Conservation (phyloP, 2,797 vertebrate genomes). For the Centroberyx gerrardi region DNA sequence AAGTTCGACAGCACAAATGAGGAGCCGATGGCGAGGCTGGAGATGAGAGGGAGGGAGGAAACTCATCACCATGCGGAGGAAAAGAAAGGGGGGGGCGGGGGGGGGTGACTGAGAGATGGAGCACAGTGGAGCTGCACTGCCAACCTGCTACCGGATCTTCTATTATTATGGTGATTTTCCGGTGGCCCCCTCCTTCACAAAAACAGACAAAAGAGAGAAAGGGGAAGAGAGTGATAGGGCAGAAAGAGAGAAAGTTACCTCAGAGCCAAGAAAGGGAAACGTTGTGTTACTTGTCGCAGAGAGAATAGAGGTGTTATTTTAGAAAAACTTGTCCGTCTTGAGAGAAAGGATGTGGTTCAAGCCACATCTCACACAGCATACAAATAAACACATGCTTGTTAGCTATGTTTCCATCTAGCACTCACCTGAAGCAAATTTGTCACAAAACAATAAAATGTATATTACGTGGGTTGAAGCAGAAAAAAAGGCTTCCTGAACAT, state of each 20-base stretch:
- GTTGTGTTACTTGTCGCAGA: constrained; percentile 23
- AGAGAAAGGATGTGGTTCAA: not conserved
- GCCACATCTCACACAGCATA: too few relatives aligned
- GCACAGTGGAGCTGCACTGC: constrained; percentile 83
- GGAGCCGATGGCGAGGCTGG: constrained; percentile 38
- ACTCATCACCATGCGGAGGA: constrained; percentile 65
- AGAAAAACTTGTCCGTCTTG: constrained; percentile 5
- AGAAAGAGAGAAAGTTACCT: constrained; percentile 63
- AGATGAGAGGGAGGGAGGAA: constrained; percentile 45
- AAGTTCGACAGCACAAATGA: constrained; percentile 23
- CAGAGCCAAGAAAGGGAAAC: constrained; percentile 35
- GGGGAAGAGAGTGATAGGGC: constrained; percentile 52
- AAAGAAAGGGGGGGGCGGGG: constrained; percentile 8
- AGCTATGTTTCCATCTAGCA: too few relatives aligned
- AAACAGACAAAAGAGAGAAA: constrained; percentile 65
- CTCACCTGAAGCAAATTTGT: too few relatives aligned
- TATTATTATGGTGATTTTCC: constrained; percentile 99
- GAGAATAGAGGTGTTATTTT: constrained; percentile 20
- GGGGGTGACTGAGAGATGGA: constrained; percentile 61
- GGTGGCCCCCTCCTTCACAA: constrained; percentile 89
- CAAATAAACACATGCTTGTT: too few relatives aligned
- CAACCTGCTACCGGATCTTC: constrained; percentile 99
- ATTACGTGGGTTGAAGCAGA: not conserved
- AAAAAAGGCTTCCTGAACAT: not conserved
- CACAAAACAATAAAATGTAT: not conserved